A percentile compares a stretch with the other conserved stretches of the same genome.
Evolutionary conservation across 2,113 vertebrate genomes (phyloP).

Genomic region (Mus pahari): DNA sequence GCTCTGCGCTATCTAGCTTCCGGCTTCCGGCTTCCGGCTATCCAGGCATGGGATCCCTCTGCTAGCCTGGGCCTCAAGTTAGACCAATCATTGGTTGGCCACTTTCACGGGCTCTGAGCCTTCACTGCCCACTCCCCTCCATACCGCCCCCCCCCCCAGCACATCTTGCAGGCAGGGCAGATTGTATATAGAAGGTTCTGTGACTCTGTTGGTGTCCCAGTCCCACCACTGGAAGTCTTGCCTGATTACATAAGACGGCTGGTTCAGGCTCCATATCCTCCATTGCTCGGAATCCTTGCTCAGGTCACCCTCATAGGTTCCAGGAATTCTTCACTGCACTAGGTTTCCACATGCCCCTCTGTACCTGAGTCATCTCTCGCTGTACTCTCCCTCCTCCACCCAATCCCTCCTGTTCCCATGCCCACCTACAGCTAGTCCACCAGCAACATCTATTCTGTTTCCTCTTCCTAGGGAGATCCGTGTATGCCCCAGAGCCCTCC

Average conservation of each 20-base stretch:
- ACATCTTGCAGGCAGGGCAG: background rate
- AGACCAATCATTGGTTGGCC: background rate
- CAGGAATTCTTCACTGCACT: background rate
- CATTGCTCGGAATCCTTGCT: background rate
- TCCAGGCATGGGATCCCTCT: background rate
- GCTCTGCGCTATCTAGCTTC: background rate
- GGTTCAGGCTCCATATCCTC: background rate
- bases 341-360: background rate
- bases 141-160: background rate
- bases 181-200: background rate
- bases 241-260: background rate
- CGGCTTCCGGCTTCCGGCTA: background rate
- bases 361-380: background rate
- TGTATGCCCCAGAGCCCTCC: no score
- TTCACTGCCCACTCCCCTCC: no score
- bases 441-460: background rate
- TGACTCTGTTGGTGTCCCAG: background rate
- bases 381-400: background rate
- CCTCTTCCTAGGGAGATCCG: background rate
- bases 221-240: background rate
- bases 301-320: background rate
- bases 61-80: background rate
- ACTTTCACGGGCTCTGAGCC: background rate
- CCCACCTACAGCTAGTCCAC: background rate
- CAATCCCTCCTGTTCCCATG: no score